Percentiles rank a stretch among this genome's conserved stretches.
Evolutionary conservation across 1,140 invertebrate genomes (phyloP).

Genomic region (Zaprionus kolodkinae): DNA sequence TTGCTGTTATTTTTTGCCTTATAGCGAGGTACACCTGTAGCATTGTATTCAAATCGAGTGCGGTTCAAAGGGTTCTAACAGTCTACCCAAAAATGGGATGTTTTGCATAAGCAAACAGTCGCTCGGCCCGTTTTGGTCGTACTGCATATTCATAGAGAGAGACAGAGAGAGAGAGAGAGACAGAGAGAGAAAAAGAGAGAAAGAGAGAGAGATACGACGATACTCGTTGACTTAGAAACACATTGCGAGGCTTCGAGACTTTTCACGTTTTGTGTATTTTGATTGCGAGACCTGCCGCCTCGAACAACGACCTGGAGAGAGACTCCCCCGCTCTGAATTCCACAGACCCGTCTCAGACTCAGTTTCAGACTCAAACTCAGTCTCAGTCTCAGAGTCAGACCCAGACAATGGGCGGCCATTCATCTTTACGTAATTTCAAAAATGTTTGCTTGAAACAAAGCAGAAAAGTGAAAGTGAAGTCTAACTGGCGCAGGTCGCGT

Average conservation of each 20-base stretch:
- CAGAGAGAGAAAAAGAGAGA: too few relatives aligned
- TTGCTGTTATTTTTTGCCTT: neutral
- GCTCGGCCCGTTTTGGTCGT: conserved; percentile 2
- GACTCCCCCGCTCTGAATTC: conserved; percentile 66
- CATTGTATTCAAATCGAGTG: conserved; percentile 4
- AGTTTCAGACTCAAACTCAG: conserved; percentile 26
- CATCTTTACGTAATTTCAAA: conserved; percentile 80
- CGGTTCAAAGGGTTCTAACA: conserved; percentile 15
- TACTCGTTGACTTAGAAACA: neutral
- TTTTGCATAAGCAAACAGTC: conserved; percentile 15
- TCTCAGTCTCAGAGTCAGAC: conserved; percentile 27
- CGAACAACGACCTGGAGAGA: conserved; percentile 57
- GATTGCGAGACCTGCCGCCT: conserved; percentile 37
- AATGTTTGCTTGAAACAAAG: conserved; percentile 75
- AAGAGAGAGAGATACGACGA: neutral
- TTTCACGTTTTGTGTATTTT: neutral
- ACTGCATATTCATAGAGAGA: conserved; percentile 23
- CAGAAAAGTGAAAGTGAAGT: conserved; percentile 81
- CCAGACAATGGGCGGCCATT: conserved; percentile 74
- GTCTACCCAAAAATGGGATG: conserved; percentile 12
- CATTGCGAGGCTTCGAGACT: conserved; percentile 20
- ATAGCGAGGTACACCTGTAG: neutral
- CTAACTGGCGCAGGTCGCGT: conserved; percentile 39
- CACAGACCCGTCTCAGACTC: conserved; percentile 17
- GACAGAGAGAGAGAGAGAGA: neutral